Base-by-base conservation (phyloP, 2,797 vertebrate genomes). In the Gymnothorax reevesii region DNA sequence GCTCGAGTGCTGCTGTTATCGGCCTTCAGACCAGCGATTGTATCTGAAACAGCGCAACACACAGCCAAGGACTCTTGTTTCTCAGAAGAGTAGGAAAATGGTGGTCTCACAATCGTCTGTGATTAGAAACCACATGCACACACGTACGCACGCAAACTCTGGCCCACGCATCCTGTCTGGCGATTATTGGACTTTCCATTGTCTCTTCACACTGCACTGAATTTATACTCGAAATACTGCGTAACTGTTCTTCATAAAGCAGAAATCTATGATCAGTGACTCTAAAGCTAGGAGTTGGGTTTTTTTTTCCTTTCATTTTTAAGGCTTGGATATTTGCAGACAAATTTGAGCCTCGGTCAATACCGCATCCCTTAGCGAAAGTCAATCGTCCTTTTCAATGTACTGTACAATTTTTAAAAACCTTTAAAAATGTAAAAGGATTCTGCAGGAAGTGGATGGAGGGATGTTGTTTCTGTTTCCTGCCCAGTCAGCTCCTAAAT, bases 1-100 rank as follows among this genome's bases (percentile, higher is more conserved):
- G 75, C 42, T 22, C 6, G 42, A 79, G 75, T 54, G 75, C 75
- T 79, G 49, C 75, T 79, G 75, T 54, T 52, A 79, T 79, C 22
- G 17, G 42, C 75, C 42, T 8, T 54, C 20, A 79, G 54, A 52
- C 2, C 5, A 79, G 15, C 2, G 17, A 52, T 79, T 22, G 15
- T 13, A 75, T 33, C 33, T 27, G n/a, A 10, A 27, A 73, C 71
- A 75, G 1, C 13, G 22, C 13, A 27, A 42, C 12, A 75, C 13
- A 79, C 13, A 54, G 20, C 75, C 7, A 22, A 79, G 75, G 15
- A 17, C 73, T 42, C 25, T 2, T 33, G 71, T 75, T 75, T 42
- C 10, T 15, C 49, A 1, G 5, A 22, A 52, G 33, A 49, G 75
- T 17, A 13, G 4, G 17, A 27, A 15, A 22, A 15, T 22, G 54